Conservation (phyloP, 1,140 invertebrate species). For the Chelonus insularis region DNA sequence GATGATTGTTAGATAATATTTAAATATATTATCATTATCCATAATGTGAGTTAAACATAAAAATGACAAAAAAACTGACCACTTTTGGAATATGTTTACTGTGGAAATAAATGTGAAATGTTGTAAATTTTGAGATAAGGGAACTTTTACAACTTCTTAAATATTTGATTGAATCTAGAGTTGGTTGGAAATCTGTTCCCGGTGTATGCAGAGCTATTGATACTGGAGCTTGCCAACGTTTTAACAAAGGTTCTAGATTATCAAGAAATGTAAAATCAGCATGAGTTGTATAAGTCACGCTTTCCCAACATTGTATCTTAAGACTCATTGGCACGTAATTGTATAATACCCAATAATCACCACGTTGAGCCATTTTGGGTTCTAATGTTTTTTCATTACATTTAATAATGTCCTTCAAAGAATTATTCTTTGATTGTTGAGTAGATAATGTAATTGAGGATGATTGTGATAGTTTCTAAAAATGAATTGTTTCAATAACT, state of each 20-base stretch:
- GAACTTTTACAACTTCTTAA: slow-evolving; percentile 63
- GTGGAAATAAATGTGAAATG: slow-evolving; percentile 86
- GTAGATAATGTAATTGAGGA: neutral
- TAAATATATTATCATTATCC: too few relatives aligned
- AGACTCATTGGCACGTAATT: slow-evolving; percentile 72
- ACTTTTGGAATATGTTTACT: slow-evolving; percentile 79
- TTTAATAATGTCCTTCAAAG: slow-evolving; percentile 60
- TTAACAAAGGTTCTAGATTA: slow-evolving; percentile 81
- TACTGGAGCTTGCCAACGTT: slow-evolving; percentile 72
- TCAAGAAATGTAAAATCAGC: slow-evolving; percentile 89
- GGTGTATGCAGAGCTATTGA: slow-evolving; percentile 72
- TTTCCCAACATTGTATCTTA: slow-evolving; percentile 72
- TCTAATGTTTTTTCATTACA: slow-evolving; percentile 70
- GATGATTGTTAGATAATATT: too few relatives aligned
- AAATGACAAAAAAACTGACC: too few relatives aligned
- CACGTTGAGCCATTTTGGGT: slow-evolving; percentile 72
- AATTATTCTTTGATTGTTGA: slow-evolving; percentile 19
- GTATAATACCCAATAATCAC: slow-evolving; percentile 88
- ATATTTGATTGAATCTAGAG: slow-evolving; percentile 65
- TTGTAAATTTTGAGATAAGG: slow-evolving; percentile 74
- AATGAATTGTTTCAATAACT: neutral
- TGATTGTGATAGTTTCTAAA: slow-evolving; percentile 12
- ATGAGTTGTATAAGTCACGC: slow-evolving; percentile 89
- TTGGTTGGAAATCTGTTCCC: slow-evolving; percentile 65
- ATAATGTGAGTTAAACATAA: too few relatives aligned